Base-by-base conservation (phyloP, 2,797 vertebrate species). In the Ciconia nigra region DNA sequence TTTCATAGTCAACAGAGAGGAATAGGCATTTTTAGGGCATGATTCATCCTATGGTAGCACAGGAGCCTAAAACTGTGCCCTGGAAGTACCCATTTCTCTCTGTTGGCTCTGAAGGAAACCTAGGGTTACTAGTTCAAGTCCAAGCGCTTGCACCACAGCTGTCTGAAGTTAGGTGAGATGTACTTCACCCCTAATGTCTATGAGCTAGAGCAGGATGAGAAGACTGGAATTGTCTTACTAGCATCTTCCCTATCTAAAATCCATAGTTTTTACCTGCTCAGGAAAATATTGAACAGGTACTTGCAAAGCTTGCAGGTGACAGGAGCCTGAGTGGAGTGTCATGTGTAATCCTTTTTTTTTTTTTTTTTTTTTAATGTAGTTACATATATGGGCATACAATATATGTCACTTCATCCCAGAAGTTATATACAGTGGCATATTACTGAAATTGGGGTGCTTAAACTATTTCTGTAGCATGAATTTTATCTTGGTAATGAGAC, bases 41-140 rank as follows among this genome's bases (percentile, higher is more conserved):
- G 13, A 7, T 39, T 85, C 11, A 13, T 35, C 62, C 24, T 46
- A 0, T 58, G 0, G 0, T 66, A 59, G 37, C 11, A 41, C 42
- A 55, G 19, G n/a, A 80, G 17, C 39, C 39, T 91, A 29, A 80
- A 62, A 37, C 15, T 59, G n/a, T 79, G 37, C 52, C 31, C 20
- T 85, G 25, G 83, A 91, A 90, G 42, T 13, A 55, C 7, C 5
- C 0, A 0, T 83, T 63, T 78, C 10, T 84, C 7, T 52, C 41
- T 62, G 14, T 57, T 63, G 58, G 11, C 31, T 79, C 26, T 63
- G 35, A 76, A 62, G 17, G 67, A 93, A 65, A 24, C 15, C n/a
- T 57, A 16, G 20, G 13, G 12, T 55, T 85, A 19, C 25, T 42
- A 13, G 25, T 29, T 76, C 13, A 39, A 20, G 37, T 77, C 22